phyloP scores from a whole-genome alignment of 2,888 invertebrate genomes.

The Protonemura montana region DNA sequence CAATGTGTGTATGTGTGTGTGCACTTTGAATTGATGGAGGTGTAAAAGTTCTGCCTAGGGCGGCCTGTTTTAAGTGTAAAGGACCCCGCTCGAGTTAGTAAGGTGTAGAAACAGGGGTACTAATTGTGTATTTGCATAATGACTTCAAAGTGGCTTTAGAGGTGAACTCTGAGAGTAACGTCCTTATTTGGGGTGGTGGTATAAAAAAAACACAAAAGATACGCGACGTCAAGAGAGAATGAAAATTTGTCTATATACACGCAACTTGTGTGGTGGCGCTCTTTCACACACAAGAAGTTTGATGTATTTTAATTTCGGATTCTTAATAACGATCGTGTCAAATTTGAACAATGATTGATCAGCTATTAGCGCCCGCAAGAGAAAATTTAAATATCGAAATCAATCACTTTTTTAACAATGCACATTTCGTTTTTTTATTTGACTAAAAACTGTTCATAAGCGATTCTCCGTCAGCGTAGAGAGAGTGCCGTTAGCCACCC shows the following conservation, averaged over 20 bases:
- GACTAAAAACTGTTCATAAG: conserved; percentile 22
- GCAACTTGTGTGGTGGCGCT: neutral
- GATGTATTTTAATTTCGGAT: neutral
- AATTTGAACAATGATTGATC: conserved; percentile 35
- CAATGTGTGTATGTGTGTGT: neutral
- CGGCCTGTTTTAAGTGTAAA: neutral
- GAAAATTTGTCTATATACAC: neutral
- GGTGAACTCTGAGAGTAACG: neutral
- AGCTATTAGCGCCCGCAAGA: conserved; percentile 30
- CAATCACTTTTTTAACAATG: conserved; percentile 38
- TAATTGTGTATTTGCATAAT: neutral
- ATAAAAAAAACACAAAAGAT: neutral
- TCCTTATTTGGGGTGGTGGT: neutral
- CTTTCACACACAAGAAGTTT: neutral
- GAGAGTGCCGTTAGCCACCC: conserved; percentile 26
- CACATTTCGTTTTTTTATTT: conserved; percentile 15
- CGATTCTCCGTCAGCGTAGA: neutral
- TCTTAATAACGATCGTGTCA: conserved; percentile 12
- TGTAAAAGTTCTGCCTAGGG: neutral
- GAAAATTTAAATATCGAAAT: conserved; percentile 37
- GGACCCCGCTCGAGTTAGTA: neutral
- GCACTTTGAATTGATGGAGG: too few species aligned
- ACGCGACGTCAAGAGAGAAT: neutral
- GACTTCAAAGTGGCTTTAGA: neutral
- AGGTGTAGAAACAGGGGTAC: neutral